phyloP scores from a whole-genome alignment of 2,797 vertebrate species.

The Cirrhinus mrigala region DNA sequence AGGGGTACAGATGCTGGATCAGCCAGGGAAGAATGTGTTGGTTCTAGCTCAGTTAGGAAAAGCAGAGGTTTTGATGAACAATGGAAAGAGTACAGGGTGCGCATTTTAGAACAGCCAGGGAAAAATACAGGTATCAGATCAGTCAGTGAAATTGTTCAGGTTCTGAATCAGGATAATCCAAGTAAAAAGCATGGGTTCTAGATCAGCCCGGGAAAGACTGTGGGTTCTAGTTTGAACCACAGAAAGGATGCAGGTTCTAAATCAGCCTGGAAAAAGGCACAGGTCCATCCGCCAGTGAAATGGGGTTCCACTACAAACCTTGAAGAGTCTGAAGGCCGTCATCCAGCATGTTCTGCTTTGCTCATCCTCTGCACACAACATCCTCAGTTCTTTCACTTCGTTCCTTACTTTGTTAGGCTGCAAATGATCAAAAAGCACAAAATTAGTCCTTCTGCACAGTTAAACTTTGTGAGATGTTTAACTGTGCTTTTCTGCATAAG shows the following conservation, averaged over 20 bases:
- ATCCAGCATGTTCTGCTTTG: slow-evolving; percentile 95
- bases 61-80: not conserved
- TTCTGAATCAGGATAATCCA: slow-evolving; percentile 84
- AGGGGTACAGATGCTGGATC: not conserved
- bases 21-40: not conserved
- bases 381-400: slow-evolving; percentile 91
- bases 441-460: not conserved
- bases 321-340: slow-evolving; percentile 94
- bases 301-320: slow-evolving; percentile 76
- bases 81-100: not conserved
- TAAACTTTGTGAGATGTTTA: not conserved
- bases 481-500: not conserved
- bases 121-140: slow-evolving; percentile 73
- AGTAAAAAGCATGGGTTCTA: not conserved
- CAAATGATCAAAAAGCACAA: slow-evolving; percentile 42
- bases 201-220: not conserved
- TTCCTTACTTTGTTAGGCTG: slow-evolving; percentile 91
- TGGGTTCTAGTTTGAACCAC: not conserved
- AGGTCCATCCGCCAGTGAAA: not conserved
- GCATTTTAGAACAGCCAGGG: slow-evolving; percentile 63
- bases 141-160: slow-evolving; percentile 78
- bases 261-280: not conserved
- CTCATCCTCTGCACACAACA: slow-evolving; percentile 96
- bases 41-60: not conserved
- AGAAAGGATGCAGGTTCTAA: not conserved